Conservation (phyloP, 2,113 vertebrate species). For the Ramphastos sulfuratus region DNA sequence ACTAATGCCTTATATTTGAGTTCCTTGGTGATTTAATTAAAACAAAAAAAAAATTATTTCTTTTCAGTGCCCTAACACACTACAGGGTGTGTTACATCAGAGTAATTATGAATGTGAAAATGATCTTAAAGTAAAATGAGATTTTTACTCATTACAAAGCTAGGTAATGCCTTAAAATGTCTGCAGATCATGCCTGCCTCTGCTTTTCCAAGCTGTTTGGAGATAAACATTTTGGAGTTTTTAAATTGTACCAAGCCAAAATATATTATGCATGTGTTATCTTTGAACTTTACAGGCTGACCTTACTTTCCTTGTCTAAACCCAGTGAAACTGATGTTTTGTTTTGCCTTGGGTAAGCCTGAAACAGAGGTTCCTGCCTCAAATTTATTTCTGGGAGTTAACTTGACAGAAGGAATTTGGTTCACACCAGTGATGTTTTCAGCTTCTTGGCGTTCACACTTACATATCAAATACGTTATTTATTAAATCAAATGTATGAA, state of each 20-base stretch:
- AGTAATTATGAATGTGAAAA: background rate
- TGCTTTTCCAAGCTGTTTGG: background rate
- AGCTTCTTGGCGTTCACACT: background rate
- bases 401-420: background rate
- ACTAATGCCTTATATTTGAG: background rate
- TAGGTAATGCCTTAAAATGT: background rate
- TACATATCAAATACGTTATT: background rate
- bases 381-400: background rate
- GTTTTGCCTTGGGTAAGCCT: background rate
- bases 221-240: background rate
- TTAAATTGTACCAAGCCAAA: background rate
- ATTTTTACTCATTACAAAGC: background rate
- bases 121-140: background rate
- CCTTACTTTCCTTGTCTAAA: background rate
- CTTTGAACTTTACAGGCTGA: background rate
- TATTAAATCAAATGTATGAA: background rate
- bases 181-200: background rate
- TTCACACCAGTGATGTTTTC: background rate
- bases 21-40: background rate
- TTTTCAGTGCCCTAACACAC: background rate
- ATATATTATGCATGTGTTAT: background rate
- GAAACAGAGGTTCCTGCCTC: background rate
- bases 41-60: background rate
- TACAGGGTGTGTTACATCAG: background rate
- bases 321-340: background rate